A percentile compares a stretch with the other conserved stretches of the same genome.
These are phyloP conservation scores for Rhinopomastus cyanomelas DNA, from an alignment of 2,113 vertebrate genomes.

Conservation along the genomic window DNA sequence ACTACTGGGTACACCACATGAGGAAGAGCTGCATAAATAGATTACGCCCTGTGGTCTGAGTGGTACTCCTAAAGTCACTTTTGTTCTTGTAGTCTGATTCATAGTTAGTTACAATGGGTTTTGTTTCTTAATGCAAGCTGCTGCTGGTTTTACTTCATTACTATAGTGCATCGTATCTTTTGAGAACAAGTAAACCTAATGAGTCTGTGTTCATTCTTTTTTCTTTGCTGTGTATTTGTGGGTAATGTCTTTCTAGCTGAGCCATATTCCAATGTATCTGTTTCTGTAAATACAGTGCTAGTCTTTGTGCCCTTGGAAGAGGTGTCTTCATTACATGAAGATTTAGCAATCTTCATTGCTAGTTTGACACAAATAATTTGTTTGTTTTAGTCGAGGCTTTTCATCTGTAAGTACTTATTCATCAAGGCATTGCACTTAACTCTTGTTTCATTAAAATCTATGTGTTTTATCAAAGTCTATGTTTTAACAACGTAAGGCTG, in stretches of 20 bases:
- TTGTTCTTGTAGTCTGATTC: background rate
- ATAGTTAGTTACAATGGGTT: background rate
- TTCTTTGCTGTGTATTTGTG: background rate
- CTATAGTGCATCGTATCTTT: background rate
- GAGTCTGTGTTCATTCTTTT: background rate
- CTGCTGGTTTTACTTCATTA: background rate
- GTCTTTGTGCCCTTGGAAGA: background rate
- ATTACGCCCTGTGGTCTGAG: background rate
- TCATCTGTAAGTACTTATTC: conserved; percentile 26
- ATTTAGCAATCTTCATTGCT: background rate
- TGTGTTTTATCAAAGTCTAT: background rate
- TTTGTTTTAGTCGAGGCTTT: conserved; percentile 42
- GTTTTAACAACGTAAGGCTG: conserved; percentile 9
- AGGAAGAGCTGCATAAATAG: background rate
- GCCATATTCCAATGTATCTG: background rate
- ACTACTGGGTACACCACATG: background rate
- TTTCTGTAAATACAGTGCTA: conserved; percentile 4
- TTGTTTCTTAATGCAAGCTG: background rate
- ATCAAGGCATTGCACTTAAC: background rate
- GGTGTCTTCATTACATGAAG: background rate
- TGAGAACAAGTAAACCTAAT: background rate
- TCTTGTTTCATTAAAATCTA: background rate
- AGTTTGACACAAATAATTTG: conserved; percentile 25
- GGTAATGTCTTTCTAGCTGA: background rate
- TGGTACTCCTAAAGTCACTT: background rate